These are phyloP conservation scores for Samia ricini DNA, from an alignment of 1,140 invertebrate genomes.

Conservation along the genomic window DNA sequence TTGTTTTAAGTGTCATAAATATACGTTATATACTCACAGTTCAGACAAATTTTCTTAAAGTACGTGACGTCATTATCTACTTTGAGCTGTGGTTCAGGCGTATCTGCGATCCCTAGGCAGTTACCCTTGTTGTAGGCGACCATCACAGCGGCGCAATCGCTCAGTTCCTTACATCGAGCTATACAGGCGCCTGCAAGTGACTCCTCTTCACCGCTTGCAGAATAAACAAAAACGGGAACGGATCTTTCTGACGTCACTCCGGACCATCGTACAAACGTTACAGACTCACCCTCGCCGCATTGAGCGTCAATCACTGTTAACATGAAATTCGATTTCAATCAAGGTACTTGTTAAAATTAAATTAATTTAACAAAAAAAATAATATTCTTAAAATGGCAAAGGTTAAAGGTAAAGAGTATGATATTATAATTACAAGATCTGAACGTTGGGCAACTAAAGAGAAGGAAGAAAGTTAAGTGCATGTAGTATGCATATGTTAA, in stretches of 20 bases:
- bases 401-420: too few species aligned
- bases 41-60: slow-evolving; percentile 67
- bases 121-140: slow-evolving; percentile 53
- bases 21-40: slow-evolving; percentile 36
- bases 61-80: slow-evolving; percentile 63
- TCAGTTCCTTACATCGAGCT: slow-evolving; percentile 52
- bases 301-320: slow-evolving; percentile 12
- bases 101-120: slow-evolving; percentile 51
- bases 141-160: slow-evolving; percentile 50
- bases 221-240: slow-evolving; percentile 60
- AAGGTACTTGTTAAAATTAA: too few species aligned
- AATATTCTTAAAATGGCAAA: too few species aligned
- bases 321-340: background rate
- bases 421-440: too few species aligned
- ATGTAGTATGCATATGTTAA: too few species aligned
- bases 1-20: background rate
- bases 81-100: slow-evolving; percentile 32
- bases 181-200: slow-evolving; percentile 59
- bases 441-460: too few species aligned
- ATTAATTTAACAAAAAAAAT: too few species aligned
- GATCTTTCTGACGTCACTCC: slow-evolving; percentile 47
- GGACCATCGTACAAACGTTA: slow-evolving; percentile 60
- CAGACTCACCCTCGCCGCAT: slow-evolving; percentile 31
- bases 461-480: too few species aligned
- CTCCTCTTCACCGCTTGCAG: slow-evolving; percentile 60